Evolutionary conservation across 2,113 vertebrate genomes (phyloP).

Genomic region (Todiramphus chloris): DNA sequence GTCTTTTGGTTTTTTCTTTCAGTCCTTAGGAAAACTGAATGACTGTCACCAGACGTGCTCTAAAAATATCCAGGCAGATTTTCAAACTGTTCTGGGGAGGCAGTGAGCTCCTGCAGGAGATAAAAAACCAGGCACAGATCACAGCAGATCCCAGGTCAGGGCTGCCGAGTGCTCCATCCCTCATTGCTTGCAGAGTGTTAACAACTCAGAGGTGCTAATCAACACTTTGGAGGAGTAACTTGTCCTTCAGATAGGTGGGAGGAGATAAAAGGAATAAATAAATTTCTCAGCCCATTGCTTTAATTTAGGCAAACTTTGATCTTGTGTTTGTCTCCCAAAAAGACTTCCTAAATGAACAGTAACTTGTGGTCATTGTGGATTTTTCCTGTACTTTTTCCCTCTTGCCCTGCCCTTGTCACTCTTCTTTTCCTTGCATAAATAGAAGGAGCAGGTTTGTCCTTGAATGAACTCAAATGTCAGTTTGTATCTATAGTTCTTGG

Average conservation of each 20-base stretch:
- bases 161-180: neutral
- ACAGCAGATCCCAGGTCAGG: neutral
- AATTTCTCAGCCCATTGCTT: neutral
- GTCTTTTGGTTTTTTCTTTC: neutral
- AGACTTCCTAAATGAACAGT: neutral
- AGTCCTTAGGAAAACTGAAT: neutral
- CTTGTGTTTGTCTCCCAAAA: neutral
- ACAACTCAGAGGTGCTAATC: neutral
- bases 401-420: neutral
- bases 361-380: neutral
- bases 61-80: conserved; percentile 43
- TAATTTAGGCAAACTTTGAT: conserved; percentile 1
- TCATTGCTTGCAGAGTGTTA: neutral
- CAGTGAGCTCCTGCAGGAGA: neutral
- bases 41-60: neutral
- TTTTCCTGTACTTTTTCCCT: neutral
- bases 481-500: neutral
- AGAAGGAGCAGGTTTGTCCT: neutral
- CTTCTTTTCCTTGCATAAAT: neutral
- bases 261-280: neutral
- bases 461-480: neutral
- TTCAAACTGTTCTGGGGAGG: neutral
- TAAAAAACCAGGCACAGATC: neutral
- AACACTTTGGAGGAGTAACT: neutral
- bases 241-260: neutral